These are phyloP conservation scores for Melanotaenia trifasciata DNA, from an alignment of 2,797 vertebrate genomes.

Conservation along the genomic window DNA sequence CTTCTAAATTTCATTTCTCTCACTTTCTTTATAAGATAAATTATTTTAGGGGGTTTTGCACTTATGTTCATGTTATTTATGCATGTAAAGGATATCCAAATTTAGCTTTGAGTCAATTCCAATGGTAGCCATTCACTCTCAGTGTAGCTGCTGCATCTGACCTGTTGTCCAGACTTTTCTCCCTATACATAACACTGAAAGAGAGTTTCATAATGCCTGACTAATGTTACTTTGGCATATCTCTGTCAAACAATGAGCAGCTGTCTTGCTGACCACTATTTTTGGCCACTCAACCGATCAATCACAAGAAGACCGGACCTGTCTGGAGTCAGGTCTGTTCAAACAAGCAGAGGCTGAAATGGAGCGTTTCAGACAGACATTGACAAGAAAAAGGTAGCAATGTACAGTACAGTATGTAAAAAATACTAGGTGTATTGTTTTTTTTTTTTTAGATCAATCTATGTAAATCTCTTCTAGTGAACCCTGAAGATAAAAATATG, in stretches of 20 bases:
- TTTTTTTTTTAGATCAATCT: neutral
- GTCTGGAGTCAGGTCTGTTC: neutral
- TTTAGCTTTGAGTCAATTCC: neutral
- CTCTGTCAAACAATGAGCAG: neutral
- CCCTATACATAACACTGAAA: neutral
- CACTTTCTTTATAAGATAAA: neutral
- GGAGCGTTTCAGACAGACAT: neutral
- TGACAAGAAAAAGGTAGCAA: neutral
- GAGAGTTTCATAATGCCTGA: neutral
- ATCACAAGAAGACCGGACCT: neutral
- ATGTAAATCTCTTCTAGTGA: neutral
- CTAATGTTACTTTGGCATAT: neutral
- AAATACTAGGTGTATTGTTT: neutral
- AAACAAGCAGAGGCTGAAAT: neutral
- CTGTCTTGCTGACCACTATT: neutral
- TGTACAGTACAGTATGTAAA: neutral
- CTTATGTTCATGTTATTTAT: neutral
- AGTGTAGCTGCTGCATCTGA: neutral
- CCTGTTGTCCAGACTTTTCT: neutral
- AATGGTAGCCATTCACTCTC: neutral
- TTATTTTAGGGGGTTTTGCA: neutral
- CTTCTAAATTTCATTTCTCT: conserved; percentile 3
- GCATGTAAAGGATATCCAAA: neutral
- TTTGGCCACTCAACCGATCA: neutral
- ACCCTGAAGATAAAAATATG: neutral